Percentiles rank a stretch among this genome's conserved stretches.
These are phyloP conservation scores for Chaetodon auriga DNA, from an alignment of 2,113 vertebrate species.

Conservation along the genomic window DNA sequence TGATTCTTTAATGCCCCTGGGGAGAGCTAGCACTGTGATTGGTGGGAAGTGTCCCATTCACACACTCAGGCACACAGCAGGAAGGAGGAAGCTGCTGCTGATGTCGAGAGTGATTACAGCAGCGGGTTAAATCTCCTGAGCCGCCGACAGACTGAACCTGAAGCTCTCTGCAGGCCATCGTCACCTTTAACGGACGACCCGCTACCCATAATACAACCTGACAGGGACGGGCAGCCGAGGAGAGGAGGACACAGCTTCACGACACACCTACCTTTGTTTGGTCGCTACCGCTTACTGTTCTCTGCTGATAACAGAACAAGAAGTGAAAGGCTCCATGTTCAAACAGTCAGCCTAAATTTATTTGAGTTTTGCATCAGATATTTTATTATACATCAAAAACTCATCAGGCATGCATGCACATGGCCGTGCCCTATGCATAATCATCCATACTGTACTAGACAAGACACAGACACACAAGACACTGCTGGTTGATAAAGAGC, in stretches of 20 bases:
- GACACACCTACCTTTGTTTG: background rate
- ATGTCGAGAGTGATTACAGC: conserved; percentile 44
- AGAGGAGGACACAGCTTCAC: conserved; percentile 16
- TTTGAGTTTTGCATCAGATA: background rate
- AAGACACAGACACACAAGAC: too few species aligned
- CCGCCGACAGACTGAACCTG: background rate
- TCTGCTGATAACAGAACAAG: background rate
- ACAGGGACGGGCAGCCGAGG: conserved; percentile 40
- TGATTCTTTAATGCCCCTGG: background rate
- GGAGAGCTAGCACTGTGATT: background rate
- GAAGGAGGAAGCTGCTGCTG: conserved; percentile 15
- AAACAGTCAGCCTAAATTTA: background rate
- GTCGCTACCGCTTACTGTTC: background rate
- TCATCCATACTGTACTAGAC: too few species aligned
- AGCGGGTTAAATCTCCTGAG: conserved; percentile 31
- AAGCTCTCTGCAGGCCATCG: conserved; percentile 21
- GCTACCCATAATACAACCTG: conserved; percentile 29
- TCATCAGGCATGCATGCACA: too few species aligned
- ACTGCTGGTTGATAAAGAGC: too few species aligned
- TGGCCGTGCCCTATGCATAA: too few species aligned
- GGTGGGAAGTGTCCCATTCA: conserved; percentile 26
- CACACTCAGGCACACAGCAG: conserved; percentile 28
- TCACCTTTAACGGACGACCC: conserved; percentile 24
- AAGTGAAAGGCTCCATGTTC: conserved; percentile 10
- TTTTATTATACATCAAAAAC: background rate